Conservation (phyloP, 2,113 vertebrate genomes). For the Bothrops jararaca region DNA sequence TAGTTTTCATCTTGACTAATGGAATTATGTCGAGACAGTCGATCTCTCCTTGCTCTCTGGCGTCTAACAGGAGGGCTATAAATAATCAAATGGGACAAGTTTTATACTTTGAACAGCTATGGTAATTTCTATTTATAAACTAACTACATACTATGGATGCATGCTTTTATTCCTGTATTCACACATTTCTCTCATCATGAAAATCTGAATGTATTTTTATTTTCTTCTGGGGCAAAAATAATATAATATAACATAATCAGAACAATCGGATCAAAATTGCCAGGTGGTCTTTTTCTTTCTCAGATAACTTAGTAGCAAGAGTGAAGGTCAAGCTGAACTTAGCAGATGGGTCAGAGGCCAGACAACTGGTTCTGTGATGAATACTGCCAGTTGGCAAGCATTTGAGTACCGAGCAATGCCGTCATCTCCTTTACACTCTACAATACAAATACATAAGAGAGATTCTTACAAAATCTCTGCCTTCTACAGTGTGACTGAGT, state of each 20-base stretch:
- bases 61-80: constrained; percentile 88
- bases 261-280: neutral
- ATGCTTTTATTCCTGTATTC: neutral
- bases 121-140: neutral
- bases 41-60: constrained; percentile 88
- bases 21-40: constrained; percentile 83
- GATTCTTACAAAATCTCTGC: neutral
- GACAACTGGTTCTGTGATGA: neutral
- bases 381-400: neutral
- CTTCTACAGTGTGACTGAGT: neutral
- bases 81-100: constrained; percentile 27
- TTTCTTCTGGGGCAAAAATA: neutral
- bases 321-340: neutral
- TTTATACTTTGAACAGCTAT: neutral
- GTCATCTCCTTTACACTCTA: neutral
- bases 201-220: neutral
- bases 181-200: neutral
- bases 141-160: neutral
- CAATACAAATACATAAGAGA: neutral
- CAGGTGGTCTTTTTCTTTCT: neutral
- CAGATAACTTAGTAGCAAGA: neutral
- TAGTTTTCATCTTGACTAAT: constrained; percentile 91
- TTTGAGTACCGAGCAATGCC: neutral
- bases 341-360: neutral
- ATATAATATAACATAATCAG: neutral